A percentile compares a stretch with the other conserved stretches of the same genome.
phyloP scores from a whole-genome alignment of 2,888 invertebrate species.

The Rhyacophila evoluta region DNA sequence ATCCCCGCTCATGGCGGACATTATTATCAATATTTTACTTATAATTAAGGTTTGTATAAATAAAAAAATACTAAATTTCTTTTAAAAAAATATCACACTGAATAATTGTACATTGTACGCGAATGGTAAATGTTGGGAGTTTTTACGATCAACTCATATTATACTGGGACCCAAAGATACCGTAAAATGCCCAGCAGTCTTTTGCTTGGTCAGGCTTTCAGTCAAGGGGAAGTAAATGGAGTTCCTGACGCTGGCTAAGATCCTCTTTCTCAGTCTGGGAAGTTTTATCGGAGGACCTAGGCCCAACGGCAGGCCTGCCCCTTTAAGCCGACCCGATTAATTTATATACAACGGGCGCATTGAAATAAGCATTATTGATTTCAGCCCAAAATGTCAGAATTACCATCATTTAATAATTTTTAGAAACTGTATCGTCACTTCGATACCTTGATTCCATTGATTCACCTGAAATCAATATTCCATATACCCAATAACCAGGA shows the following conservation, averaged over 20 bases:
- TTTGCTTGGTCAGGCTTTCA: constrained; percentile 28
- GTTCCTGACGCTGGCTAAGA: background rate
- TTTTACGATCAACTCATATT: constrained; percentile 33
- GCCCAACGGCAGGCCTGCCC: background rate
- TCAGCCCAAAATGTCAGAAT: background rate
- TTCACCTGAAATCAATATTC: too few species aligned
- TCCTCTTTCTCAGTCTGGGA: background rate
- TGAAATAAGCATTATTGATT: background rate
- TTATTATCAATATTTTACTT: constrained; percentile 39
- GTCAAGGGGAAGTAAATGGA: constrained; percentile 11
- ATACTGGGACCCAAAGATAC: constrained; percentile 34
- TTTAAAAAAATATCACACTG: constrained; percentile 53
- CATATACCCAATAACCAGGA: too few species aligned
- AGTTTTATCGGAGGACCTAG: background rate
- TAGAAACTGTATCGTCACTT: background rate
- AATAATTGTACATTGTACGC: constrained; percentile 51
- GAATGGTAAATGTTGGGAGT: constrained; percentile 51
- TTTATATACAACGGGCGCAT: constrained; percentile 8
- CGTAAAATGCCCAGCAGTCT: constrained; percentile 44
- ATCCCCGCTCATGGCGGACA: constrained; percentile 33
- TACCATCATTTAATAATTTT: background rate
- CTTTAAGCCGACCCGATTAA: constrained; percentile 16
- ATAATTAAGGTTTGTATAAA: constrained; percentile 51
- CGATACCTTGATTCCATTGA: background rate
- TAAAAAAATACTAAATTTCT: constrained; percentile 51